These are phyloP conservation scores for Cerastis leucographa DNA, from an alignment of 2,888 invertebrate species.

Conservation along the genomic window DNA sequence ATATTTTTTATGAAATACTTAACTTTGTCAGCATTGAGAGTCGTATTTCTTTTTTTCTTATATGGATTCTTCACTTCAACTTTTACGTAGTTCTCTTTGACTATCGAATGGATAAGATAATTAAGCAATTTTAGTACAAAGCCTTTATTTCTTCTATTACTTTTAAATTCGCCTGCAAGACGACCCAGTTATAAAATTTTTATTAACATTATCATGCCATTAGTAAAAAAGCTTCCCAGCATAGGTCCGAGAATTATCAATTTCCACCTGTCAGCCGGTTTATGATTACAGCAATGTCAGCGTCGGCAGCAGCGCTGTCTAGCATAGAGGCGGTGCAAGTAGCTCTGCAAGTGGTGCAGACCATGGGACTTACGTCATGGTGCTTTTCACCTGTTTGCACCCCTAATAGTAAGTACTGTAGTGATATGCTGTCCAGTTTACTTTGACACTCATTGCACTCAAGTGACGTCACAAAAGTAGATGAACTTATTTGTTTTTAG, in stretches of 20 bases:
- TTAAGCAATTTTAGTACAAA: background rate
- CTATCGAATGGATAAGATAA: background rate
- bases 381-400: slow-evolving; percentile 1
- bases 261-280: background rate
- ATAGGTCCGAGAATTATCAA: background rate
- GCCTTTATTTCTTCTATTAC: too few relatives aligned
- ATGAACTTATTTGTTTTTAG: background rate
- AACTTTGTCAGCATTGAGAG: background rate
- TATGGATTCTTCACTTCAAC: background rate
- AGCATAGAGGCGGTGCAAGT: slow-evolving; percentile 5
- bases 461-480: background rate
- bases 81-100: background rate
- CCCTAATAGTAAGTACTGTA: slow-evolving; percentile 10
- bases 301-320: background rate
- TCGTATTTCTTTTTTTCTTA: background rate
- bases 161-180: too few relatives aligned
- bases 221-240: background rate
- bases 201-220: background rate
- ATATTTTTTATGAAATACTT: background rate
- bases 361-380: background rate
- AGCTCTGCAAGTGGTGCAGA: slow-evolving; percentile 22
- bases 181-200: background rate
- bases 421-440: background rate
- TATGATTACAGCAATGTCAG: slow-evolving; percentile 18
- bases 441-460: background rate